These are phyloP conservation scores for Styela clava DNA, from an alignment of 23 tunicate species.

Conservation along the genomic window DNA sequence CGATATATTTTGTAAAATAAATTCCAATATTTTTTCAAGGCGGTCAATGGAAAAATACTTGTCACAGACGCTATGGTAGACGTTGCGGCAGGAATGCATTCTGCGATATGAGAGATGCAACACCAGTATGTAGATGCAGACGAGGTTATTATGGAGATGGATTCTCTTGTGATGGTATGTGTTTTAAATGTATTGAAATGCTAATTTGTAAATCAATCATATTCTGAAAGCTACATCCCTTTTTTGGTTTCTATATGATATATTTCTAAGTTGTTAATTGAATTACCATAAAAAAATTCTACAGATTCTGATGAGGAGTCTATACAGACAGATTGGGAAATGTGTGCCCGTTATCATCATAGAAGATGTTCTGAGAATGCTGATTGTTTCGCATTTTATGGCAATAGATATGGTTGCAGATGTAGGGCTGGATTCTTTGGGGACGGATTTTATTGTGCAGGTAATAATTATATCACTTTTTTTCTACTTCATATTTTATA, in stretches of 20 bases:
- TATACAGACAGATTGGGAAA: background rate
- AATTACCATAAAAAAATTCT: background rate
- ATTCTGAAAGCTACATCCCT: no score
- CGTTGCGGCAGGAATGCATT: background rate
- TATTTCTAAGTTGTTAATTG: background rate
- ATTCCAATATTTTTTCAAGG: no score
- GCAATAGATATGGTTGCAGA: background rate
- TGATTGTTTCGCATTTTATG: background rate
- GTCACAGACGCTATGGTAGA: constrained; percentile 9
- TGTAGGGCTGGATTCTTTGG: constrained; percentile 9
- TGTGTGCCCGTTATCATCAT: background rate
- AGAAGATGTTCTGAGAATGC: constrained; percentile 1
- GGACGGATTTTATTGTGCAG: constrained; percentile 11
- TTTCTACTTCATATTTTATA: no score
- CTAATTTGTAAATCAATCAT: background rate
- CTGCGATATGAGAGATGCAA: background rate
- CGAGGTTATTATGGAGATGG: constrained; percentile 18
- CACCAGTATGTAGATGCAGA: constrained; percentile 2
- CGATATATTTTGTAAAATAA: no score
- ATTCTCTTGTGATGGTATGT: constrained; percentile 9
- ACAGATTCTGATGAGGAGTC: background rate
- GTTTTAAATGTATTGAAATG: background rate
- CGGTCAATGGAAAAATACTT: background rate
- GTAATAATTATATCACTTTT: no score
- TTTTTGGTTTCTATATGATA: no score